phyloP scores from a whole-genome alignment of 2,797 vertebrate genomes.

The Sphenopsis melanotis region DNA sequence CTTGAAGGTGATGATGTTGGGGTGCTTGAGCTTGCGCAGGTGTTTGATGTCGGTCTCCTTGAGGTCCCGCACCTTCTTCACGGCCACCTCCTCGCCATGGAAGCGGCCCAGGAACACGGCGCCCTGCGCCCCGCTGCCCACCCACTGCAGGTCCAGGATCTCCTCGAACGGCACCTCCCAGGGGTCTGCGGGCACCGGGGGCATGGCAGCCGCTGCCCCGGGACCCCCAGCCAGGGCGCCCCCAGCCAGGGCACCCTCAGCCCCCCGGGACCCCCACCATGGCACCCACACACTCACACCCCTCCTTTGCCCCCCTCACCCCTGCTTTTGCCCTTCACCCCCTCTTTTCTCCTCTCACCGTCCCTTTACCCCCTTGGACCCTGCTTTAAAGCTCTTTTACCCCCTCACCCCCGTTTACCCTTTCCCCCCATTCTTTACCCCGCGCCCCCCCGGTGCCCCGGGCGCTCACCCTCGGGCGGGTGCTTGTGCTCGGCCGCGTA shows the following conservation, averaged over 20 bases:
- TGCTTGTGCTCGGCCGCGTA: conserved; percentile 55
- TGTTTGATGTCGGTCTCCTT: conserved; percentile 98
- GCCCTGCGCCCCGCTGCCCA: conserved; percentile 93
- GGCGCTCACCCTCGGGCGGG: no score
- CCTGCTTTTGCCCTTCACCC: not conserved
- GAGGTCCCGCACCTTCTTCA: conserved; percentile 94
- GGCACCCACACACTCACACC: not conserved
- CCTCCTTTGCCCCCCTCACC: no score
- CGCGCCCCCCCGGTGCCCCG: no score
- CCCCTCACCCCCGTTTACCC: no score
- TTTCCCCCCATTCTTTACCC: no score
- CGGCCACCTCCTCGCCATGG: conserved; percentile 91
- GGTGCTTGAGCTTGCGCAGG: conserved; percentile 74
- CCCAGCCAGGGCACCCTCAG: no score
- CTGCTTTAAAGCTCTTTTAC: no score
- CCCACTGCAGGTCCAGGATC: conserved; percentile 98
- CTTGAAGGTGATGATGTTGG: conserved; percentile 56
- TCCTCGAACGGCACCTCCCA: conserved; percentile 96
- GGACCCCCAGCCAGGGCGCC: no score
- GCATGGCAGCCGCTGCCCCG: not conserved
- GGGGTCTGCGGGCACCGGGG: not conserved
- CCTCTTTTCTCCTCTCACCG: not conserved
- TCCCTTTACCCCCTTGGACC: not conserved
- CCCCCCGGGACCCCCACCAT: no score
- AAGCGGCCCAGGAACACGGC: conserved; percentile 94